A percentile compares a stretch with the other conserved stretches of the same genome.
phyloP scores from a whole-genome alignment of 2,113 vertebrate species.

The Trachemys scripta region DNA sequence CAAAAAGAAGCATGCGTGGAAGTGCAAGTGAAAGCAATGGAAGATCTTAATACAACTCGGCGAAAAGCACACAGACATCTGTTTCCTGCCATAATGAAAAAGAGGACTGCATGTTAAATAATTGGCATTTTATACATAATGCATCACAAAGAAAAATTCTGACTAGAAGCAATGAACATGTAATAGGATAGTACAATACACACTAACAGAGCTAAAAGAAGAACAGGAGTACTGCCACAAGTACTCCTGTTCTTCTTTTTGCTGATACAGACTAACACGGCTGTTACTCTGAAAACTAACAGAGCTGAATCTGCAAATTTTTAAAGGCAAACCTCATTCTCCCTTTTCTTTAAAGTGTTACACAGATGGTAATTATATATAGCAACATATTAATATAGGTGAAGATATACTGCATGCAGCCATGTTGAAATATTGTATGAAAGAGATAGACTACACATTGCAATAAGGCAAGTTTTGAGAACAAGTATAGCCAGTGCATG shows the following conservation, averaged over 20 bases:
- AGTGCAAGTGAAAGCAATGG: slow-evolving; percentile 3
- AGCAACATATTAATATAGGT: slow-evolving; percentile 45
- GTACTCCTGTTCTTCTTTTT: too few species aligned
- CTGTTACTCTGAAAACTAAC: too few species aligned
- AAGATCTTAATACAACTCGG: slow-evolving; percentile 48
- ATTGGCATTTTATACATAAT: slow-evolving; percentile 58
- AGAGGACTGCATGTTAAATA: slow-evolving; percentile 70
- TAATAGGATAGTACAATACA: background rate
- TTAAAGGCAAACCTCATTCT: slow-evolving; percentile 9
- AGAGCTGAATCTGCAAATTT: slow-evolving; percentile 23
- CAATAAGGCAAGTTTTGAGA: background rate
- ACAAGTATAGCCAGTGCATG: slow-evolving; percentile 57
- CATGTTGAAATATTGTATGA: slow-evolving; percentile 31
- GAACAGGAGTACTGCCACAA: too few species aligned
- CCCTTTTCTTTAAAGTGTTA: slow-evolving; percentile 23
- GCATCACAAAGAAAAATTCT: slow-evolving; percentile 39
- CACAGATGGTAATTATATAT: slow-evolving; percentile 46
- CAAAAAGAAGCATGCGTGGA: background rate
- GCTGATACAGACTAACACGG: too few species aligned
- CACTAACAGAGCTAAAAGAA: too few species aligned
- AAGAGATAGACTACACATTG: background rate
- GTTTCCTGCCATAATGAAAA: slow-evolving; percentile 55
- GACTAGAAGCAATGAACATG: slow-evolving; percentile 35
- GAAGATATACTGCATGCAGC: slow-evolving; percentile 66
- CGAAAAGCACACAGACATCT: slow-evolving; percentile 76